These are phyloP conservation scores for Arnoldichthys spilopterus DNA, from an alignment of 2,797 vertebrate genomes.

Conservation along the genomic window DNA sequence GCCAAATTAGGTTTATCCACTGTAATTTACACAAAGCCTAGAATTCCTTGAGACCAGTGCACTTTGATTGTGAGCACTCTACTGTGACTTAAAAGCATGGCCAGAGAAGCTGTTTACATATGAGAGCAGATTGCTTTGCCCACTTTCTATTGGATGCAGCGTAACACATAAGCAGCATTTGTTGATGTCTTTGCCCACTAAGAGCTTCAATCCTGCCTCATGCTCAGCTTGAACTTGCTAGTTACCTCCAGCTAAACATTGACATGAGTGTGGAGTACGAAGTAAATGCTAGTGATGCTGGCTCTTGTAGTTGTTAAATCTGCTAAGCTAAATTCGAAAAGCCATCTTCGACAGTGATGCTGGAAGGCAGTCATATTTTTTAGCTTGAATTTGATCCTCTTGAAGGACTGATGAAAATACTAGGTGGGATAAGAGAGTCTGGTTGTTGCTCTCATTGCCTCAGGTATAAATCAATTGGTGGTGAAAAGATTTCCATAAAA, in stretches of 20 bases:
- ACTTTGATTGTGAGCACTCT: constrained; percentile 58
- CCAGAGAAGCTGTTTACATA: constrained; percentile 53
- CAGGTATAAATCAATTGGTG: constrained; percentile 71
- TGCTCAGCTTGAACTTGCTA: constrained; percentile 4
- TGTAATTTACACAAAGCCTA: constrained; percentile 61
- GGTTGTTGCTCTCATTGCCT: constrained; percentile 46
- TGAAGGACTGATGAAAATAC: constrained; percentile 52
- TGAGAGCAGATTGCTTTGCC: constrained; percentile 39
- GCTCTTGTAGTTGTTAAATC: constrained; percentile 14
- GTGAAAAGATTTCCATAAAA: constrained; percentile 70
- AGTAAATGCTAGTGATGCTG: constrained; percentile 13
- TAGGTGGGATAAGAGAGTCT: constrained; percentile 46
- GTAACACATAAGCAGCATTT: constrained; percentile 13
- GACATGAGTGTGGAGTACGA: constrained; percentile 29
- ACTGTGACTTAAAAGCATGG: constrained; percentile 60
- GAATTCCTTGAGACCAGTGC: constrained; percentile 52
- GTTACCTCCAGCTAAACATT: constrained; percentile 22
- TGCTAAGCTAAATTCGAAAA: constrained; percentile 31
- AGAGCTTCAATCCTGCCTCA: neutral
- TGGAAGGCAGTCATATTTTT: constrained; percentile 45
- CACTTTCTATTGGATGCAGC: constrained; percentile 42
- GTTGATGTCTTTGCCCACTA: constrained; percentile 28
- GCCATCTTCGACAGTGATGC: constrained; percentile 32
- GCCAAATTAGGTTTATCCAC: constrained; percentile 65
- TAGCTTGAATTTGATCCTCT: constrained; percentile 52